Percentiles rank a stretch among this genome's conserved stretches.
These are phyloP conservation scores for Apodemus sylvaticus DNA, from an alignment of 2,113 vertebrate species.

Conservation along the genomic window DNA sequence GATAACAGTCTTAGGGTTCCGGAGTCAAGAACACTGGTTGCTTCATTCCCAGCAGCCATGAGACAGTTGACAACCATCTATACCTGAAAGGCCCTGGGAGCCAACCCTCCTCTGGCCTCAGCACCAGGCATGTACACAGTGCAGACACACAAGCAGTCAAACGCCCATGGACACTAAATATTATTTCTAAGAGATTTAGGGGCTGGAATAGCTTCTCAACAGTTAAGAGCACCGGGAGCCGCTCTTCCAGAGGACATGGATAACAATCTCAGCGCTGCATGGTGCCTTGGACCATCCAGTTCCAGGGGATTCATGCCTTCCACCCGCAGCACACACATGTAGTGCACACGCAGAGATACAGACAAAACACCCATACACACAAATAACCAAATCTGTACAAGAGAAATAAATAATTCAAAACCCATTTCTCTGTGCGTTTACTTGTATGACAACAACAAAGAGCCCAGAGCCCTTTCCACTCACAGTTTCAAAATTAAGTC, in stretches of 20 bases:
- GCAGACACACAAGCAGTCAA: background rate
- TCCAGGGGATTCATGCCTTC: background rate
- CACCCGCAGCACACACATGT: background rate
- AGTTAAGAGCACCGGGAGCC: background rate
- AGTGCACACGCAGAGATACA: background rate
- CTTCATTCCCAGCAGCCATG: background rate
- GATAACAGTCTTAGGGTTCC: background rate
- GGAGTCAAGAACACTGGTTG: background rate
- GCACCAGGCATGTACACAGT: background rate
- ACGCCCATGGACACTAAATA: background rate
- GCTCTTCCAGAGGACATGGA: background rate
- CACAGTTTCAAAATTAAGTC: background rate
- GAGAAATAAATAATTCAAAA: background rate
- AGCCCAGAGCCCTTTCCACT: background rate
- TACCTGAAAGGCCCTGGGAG: background rate
- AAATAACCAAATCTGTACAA: background rate
- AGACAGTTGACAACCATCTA: background rate
- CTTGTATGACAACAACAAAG: background rate
- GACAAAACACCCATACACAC: background rate
- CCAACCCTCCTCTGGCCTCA: background rate
- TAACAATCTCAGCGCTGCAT: background rate
- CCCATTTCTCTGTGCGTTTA: background rate
- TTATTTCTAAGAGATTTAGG: background rate
- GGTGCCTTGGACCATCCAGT: background rate
- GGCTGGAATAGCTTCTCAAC: background rate